Evolutionary conservation across 2,888 invertebrate genomes (phyloP), one percentile per base, ranked within the genome.

Genomic region (Eristalis tenax): DNA sequence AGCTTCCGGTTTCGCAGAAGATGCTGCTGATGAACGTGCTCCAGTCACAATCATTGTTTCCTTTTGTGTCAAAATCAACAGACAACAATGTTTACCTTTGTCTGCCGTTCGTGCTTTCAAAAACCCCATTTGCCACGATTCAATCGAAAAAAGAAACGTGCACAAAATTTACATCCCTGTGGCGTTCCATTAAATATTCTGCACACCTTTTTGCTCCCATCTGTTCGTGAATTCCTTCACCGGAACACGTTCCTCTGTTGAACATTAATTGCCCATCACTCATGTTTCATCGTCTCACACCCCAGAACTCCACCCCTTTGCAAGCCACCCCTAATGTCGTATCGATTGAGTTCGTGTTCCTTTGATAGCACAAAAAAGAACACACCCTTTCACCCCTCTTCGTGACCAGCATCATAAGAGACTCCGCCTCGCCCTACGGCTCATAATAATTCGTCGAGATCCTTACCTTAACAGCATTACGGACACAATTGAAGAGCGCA

Each of bases 181-280:
- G 35, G 56, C 38, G 13, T 65, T 10, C 50, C 57, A 79, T 80
- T 68, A 50, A 4, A 57, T 50, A 80, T 80, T 74, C 80, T 23
- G 43, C 18, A 63, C 73, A 61, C 40, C 50, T 50, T 8, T 18
- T 2, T n/a, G 50, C 32, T 65, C 2, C 56, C 35, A 64, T 38
- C 61, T 43, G n/a, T 11, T 40, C 40, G 32, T 66, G 80, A 18
- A 80, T 79, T 79, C 65, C 23, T n/a, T 69, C 68, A 80, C 61
- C 61, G 74, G 61, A 75, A 69, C 80, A 81, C 74, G 80, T 75
- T 64, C 57, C 22, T 43, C 65, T 40, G 32, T 79, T 73, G 43
- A 65, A 73, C 65, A 75, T 75, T 57, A 66, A 68, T 79, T 65
- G 69, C 50, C 66, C 61, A 75, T 75, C 56, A 64, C 68, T 81